Percentiles rank a stretch among this genome's conserved stretches.
Evolutionary conservation across 2,113 vertebrate species (phyloP).

Genomic region (Urocitellus parryii): DNA sequence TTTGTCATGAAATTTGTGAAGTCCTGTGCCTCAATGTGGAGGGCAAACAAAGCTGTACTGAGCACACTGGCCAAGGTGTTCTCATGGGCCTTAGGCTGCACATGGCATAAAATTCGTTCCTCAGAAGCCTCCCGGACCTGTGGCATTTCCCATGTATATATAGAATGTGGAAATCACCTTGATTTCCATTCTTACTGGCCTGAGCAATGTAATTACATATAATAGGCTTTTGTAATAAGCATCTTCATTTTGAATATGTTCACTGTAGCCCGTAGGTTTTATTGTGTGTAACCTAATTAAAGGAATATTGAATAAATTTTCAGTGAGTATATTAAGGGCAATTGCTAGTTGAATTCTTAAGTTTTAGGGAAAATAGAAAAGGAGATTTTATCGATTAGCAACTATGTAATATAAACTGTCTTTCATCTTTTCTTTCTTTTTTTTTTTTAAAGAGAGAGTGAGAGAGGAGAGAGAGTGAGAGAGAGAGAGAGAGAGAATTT

Average conservation of each 20-base stretch:
- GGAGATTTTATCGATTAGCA: conserved; percentile 13
- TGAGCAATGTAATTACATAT: conserved; percentile 22
- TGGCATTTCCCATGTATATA: not conserved
- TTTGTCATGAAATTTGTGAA: not conserved
- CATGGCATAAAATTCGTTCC: not conserved
- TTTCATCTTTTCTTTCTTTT: not conserved
- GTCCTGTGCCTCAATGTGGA: not conserved
- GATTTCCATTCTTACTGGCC: not conserved
- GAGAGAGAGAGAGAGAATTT: too few species aligned
- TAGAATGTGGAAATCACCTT: conserved; percentile 34
- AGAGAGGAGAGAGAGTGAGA: too few species aligned
- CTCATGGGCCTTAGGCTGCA: not conserved
- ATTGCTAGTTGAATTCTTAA: conserved; percentile 16
- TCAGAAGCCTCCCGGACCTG: not conserved
- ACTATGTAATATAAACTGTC: not conserved
- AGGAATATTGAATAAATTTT: conserved; percentile 37
- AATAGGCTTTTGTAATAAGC: conserved; percentile 39
- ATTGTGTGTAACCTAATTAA: conserved; percentile 56
- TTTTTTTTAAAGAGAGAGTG: too few species aligned
- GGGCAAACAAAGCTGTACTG: not conserved
- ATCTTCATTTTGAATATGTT: conserved; percentile 38
- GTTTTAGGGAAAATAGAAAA: conserved; percentile 3
- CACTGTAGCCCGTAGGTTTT: conserved; percentile 7
- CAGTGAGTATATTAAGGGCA: not conserved
- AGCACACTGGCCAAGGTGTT: not conserved